These are phyloP conservation scores for Lichenostomus cassidix DNA, from an alignment of 2,113 vertebrate species.

Conservation along the genomic window DNA sequence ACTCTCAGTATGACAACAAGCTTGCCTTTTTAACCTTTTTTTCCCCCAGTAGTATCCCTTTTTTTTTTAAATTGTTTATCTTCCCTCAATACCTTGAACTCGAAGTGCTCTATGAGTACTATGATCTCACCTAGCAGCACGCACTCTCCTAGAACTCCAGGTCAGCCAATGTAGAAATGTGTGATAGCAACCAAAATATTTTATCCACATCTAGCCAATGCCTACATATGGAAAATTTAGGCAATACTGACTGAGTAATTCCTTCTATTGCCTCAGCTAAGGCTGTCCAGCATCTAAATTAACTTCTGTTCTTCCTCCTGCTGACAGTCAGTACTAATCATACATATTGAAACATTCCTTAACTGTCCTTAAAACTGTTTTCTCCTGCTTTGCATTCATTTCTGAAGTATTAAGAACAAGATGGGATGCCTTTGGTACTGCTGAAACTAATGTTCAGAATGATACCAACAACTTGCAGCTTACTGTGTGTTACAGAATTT, in stretches of 20 bases:
- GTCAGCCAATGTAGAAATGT: rapidly evolving
- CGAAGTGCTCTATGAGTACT: neutral
- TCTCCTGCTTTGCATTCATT: neutral
- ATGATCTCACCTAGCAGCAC: neutral
- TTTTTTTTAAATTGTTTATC: neutral
- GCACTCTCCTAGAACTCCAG: neutral
- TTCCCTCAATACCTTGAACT: neutral
- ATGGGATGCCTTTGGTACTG: neutral
- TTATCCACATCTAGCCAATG: neutral
- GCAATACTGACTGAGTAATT: neutral
- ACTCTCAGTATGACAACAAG: neutral
- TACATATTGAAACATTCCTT: neutral
- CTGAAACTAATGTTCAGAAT: neutral
- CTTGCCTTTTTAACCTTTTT: rapidly evolving
- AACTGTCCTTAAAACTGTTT: neutral
- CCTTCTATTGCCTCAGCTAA: neutral
- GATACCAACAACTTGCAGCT: neutral
- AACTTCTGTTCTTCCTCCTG: neutral
- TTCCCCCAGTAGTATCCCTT: neutral
- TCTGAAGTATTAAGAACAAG: neutral
- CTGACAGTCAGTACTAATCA: neutral
- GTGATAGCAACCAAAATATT: neutral
- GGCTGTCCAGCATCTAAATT: neutral
- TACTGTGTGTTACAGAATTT: neutral
- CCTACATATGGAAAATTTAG: neutral